Conservation (phyloP, 2,888 invertebrate species). For the Plagodis pulveraria region DNA sequence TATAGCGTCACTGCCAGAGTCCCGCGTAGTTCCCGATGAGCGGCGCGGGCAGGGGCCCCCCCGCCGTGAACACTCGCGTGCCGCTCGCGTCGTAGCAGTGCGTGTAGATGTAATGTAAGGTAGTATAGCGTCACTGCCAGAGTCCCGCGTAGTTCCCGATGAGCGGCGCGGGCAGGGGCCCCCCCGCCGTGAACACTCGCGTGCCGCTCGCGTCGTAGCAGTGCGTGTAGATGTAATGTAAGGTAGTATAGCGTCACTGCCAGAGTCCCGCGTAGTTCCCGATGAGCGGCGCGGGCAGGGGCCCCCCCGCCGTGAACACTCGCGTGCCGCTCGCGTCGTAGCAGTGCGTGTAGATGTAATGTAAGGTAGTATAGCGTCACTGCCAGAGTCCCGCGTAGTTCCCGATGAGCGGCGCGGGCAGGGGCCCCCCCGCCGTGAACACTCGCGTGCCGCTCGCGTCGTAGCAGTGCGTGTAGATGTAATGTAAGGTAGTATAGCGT, state of each 20-base stretch:
- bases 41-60: too few relatives aligned
- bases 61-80: too few relatives aligned
- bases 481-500: too few relatives aligned
- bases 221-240: too few relatives aligned
- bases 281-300: constrained; percentile 94
- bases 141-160: constrained; percentile 96
- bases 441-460: constrained; percentile 95
- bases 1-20: too few relatives aligned
- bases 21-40: too few relatives aligned
- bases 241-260: too few relatives aligned
- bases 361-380: too few relatives aligned
- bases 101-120: too few relatives aligned
- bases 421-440: constrained; percentile 97
- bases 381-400: constrained; percentile 92
- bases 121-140: constrained; percentile 61
- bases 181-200: constrained; percentile 96
- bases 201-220: constrained; percentile 95
- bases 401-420: constrained; percentile 95
- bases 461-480: constrained; percentile 95
- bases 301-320: constrained; percentile 97
- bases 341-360: too few relatives aligned
- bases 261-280: constrained; percentile 95
- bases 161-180: constrained; percentile 95
- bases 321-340: constrained; percentile 96
- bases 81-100: constrained; percentile 96